These are phyloP conservation scores for Plestiodon gilberti DNA, from an alignment of 2,113 vertebrate species.

Conservation along the genomic window DNA sequence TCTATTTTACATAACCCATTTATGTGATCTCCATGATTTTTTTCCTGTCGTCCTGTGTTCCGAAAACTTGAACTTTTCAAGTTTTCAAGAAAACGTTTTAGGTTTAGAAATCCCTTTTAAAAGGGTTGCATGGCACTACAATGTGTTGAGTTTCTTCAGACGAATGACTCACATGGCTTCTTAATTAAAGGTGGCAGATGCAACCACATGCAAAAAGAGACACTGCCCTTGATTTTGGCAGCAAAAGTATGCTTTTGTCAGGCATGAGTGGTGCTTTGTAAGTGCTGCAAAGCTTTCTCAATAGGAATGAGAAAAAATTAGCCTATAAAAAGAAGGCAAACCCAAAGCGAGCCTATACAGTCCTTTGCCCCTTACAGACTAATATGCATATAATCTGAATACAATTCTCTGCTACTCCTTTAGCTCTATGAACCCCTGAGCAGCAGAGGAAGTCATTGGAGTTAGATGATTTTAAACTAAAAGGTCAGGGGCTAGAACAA, in stretches of 20 bases:
- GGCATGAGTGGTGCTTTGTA: slow-evolving; percentile 44
- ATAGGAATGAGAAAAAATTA: slow-evolving; percentile 13
- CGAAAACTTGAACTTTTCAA: slow-evolving; percentile 32
- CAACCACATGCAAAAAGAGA: slow-evolving; percentile 54
- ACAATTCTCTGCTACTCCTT: background rate
- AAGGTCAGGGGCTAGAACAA: background rate
- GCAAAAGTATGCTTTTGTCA: slow-evolving; percentile 57
- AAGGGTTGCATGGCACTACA: slow-evolving; percentile 7
- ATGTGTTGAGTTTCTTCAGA: slow-evolving; percentile 39
- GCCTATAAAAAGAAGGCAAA: slow-evolving; percentile 29
- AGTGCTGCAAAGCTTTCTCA: slow-evolving; percentile 40
- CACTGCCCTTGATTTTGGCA: slow-evolving; percentile 37
- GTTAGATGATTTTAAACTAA: background rate
- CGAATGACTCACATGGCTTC: slow-evolving; percentile 21
- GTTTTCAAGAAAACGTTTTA: too few species aligned
- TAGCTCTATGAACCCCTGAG: background rate
- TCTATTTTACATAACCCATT: background rate
- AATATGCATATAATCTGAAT: slow-evolving; percentile 9
- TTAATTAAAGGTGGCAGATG: slow-evolving; percentile 62
- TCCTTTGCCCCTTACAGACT: background rate
- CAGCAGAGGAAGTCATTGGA: background rate
- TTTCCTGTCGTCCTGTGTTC: slow-evolving; percentile 18
- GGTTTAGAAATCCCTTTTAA: slow-evolving; percentile 33
- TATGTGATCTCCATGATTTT: background rate
- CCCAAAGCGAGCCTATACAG: background rate